These are phyloP conservation scores for Gila robusta DNA, from an alignment of 2,797 vertebrate species.

Conservation along the genomic window DNA sequence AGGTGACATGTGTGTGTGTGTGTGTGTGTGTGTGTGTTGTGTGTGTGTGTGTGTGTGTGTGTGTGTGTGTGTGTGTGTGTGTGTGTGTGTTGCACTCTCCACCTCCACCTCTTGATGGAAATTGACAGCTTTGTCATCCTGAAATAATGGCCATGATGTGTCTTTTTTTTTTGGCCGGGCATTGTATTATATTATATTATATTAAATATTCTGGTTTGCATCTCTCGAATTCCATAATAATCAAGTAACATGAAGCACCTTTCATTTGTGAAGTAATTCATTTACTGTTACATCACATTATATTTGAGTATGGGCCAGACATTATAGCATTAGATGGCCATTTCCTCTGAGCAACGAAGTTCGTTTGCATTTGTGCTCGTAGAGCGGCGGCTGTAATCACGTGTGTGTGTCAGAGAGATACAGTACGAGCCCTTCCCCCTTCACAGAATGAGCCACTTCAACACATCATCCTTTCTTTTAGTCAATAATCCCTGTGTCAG, in stretches of 20 bases:
- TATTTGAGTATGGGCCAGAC: not conserved
- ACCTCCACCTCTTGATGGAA: too few species aligned
- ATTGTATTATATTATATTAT: too few species aligned
- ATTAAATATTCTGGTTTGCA: not conserved
- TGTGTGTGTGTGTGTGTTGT: too few species aligned
- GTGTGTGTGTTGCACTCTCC: too few species aligned
- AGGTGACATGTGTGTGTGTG: not conserved
- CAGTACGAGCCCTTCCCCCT: conserved; percentile 9
- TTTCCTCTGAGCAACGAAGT: not conserved
- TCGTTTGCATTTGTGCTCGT: conserved; percentile 17
- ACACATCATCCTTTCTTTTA: not conserved
- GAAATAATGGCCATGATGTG: too few species aligned
- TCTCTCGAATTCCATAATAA: not conserved
- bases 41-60: too few species aligned
- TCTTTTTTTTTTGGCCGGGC: accelerated
- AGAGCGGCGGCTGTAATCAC: not conserved
- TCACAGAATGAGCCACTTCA: not conserved
- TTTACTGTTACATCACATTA: not conserved
- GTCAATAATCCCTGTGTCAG: conserved; percentile 22
- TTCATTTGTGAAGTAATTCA: not conserved
- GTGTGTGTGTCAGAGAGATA: not conserved
- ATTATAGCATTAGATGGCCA: not conserved
- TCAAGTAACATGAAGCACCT: not conserved
- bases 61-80: too few species aligned
- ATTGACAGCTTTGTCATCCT: too few species aligned